These are phyloP conservation scores for Carlito syrichta DNA, from an alignment of 2,113 vertebrate species.

Conservation along the genomic window DNA sequence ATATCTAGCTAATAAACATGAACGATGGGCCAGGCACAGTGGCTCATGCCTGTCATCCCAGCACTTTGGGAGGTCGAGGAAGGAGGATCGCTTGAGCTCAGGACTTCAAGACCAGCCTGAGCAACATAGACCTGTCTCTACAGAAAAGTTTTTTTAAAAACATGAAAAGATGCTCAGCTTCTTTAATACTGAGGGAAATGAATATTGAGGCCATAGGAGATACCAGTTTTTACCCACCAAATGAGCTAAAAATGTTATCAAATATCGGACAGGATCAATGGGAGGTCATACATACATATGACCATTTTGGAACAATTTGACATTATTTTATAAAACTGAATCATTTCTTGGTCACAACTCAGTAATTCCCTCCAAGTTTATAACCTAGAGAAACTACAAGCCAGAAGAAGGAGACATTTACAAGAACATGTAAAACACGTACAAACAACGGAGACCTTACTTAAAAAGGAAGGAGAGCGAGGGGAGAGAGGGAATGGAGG, in stretches of 20 bases:
- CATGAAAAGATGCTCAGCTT: background rate
- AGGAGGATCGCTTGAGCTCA: too few relatives aligned
- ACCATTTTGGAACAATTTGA: background rate
- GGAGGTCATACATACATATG: background rate
- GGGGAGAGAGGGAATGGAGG: background rate
- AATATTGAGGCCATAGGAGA: background rate
- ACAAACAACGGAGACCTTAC: background rate
- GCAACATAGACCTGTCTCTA: too few relatives aligned
- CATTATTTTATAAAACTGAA: background rate
- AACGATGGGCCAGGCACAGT: too few relatives aligned
- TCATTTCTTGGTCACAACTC: background rate
- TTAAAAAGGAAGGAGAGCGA: background rate
- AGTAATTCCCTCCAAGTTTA: background rate
- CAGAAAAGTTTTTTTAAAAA: too few relatives aligned
- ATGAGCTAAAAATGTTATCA: background rate
- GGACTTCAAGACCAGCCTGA: too few relatives aligned
- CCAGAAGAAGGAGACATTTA: background rate
- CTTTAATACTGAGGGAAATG: background rate
- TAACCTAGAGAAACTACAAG: background rate
- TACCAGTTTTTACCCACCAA: background rate
- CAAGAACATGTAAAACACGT: background rate
- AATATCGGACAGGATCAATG: background rate
- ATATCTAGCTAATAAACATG: background rate
- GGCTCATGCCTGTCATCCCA: too few relatives aligned
- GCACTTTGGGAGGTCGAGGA: too few relatives aligned